phyloP scores from a whole-genome alignment of 2,113 vertebrate genomes.

The Cephalopholis sonnerati region DNA sequence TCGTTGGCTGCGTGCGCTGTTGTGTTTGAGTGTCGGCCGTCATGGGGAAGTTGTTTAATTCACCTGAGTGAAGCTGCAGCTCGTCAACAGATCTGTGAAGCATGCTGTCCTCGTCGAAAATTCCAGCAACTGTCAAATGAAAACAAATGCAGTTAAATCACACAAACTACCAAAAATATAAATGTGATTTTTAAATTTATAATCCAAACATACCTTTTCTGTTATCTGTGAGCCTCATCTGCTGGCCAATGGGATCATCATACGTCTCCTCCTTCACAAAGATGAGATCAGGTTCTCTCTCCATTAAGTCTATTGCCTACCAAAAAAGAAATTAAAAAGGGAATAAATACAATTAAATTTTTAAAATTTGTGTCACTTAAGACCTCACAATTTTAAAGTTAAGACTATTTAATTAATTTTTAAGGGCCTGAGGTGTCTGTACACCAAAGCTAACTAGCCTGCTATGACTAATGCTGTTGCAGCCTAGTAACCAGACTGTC shows the following conservation, averaged over 20 bases:
- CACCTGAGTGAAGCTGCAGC: conserved; percentile 69
- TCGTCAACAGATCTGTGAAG: conserved; percentile 69
- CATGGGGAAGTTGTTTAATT: conserved; percentile 70
- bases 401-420: too few species aligned
- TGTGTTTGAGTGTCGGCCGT: conserved; percentile 56
- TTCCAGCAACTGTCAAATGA: conserved; percentile 62
- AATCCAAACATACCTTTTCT: conserved; percentile 65
- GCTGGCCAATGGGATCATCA: conserved; percentile 79
- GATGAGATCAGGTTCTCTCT: conserved; percentile 80
- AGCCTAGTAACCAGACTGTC: too few species aligned
- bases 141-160: conserved; percentile 26
- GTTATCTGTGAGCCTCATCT: conserved; percentile 65
- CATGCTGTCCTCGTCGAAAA: conserved; percentile 68
- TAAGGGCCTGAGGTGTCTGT: too few species aligned
- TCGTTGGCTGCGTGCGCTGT: conserved; percentile 60
- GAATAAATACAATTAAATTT: too few species aligned
- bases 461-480: too few species aligned
- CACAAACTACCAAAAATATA: not conserved
- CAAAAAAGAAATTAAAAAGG: not conserved
- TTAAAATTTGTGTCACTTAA: too few species aligned
- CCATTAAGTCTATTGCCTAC: conserved; percentile 78
- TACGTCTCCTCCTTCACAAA: conserved; percentile 84
- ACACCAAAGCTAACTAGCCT: too few species aligned
- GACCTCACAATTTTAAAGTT: too few species aligned
- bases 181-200: not conserved